These are phyloP conservation scores for Danionella cerebrum DNA, from an alignment of 2,113 vertebrate genomes.

Conservation along the genomic window DNA sequence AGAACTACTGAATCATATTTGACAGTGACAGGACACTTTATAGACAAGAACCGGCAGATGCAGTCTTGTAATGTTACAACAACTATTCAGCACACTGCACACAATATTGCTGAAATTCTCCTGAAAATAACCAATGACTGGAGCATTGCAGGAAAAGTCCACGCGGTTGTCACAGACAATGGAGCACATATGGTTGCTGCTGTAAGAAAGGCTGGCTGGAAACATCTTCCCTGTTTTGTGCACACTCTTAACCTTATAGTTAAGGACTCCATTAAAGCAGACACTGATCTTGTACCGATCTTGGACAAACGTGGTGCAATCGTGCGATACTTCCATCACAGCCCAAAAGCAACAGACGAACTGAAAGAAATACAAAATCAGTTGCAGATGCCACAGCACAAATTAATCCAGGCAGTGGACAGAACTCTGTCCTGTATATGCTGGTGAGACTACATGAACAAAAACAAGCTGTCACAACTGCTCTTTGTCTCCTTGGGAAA, in stretches of 20 bases:
- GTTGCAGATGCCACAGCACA: conserved; percentile 12
- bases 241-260: conserved; percentile 9
- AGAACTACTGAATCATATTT: conserved; percentile 15
- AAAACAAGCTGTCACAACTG: background rate
- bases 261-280: background rate
- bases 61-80: conserved; percentile 25
- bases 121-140: background rate
- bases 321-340: conserved; percentile 13
- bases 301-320: conserved; percentile 14
- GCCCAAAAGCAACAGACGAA: conserved; percentile 9
- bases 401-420: conserved; percentile 13
- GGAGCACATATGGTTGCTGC: conserved; percentile 26
- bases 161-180: conserved; percentile 22
- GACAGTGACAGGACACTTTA: conserved; percentile 15
- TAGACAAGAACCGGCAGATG: conserved; percentile 29
- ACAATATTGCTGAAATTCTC: background rate
- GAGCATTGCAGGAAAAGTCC: conserved; percentile 26
- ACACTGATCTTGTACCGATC: background rate
- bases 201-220: conserved; percentile 20
- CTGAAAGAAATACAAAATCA: conserved; percentile 14
- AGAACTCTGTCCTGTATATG: background rate
- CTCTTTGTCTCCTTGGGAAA: background rate
- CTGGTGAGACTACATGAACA: conserved; percentile 1
- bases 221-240: conserved; percentile 11
- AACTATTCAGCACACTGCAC: conserved; percentile 24